phyloP scores from a whole-genome alignment of 2,113 vertebrate species.

The Takifugu bimaculatus region DNA sequence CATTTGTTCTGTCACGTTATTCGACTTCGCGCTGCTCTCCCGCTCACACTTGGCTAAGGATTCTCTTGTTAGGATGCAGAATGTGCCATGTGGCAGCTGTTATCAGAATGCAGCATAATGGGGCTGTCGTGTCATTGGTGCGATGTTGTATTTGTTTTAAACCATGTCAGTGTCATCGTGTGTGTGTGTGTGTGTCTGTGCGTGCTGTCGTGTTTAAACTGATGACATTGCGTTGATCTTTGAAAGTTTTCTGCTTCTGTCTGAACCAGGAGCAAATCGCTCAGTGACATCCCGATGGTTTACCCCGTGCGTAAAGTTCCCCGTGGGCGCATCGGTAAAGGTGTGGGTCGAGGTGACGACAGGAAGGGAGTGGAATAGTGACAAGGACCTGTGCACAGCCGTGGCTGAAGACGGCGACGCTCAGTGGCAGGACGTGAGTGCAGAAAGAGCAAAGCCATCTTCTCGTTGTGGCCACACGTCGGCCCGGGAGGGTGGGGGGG shows the following conservation, averaged over 20 bases:
- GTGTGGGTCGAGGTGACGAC: constrained; percentile 9
- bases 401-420: constrained; percentile 83
- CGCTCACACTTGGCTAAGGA: constrained; percentile 34
- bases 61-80: constrained; percentile 42
- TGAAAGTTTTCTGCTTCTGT: constrained; percentile 3
- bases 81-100: constrained; percentile 25
- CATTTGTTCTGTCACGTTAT: constrained; percentile 26
- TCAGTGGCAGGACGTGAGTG: constrained; percentile 90
- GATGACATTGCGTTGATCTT: neutral
- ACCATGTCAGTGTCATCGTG: too few relatives aligned
- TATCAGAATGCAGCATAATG: neutral
- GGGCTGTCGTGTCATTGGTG: neutral
- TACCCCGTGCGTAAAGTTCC: constrained; percentile 52
- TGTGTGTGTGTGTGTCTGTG: neutral
- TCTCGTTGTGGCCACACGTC: too few relatives aligned
- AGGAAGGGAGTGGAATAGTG: constrained; percentile 54
- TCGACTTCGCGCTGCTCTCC: constrained; percentile 24
- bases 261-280: constrained; percentile 86
- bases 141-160: neutral
- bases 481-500: too few relatives aligned
- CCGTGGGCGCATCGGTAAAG: constrained; percentile 14
- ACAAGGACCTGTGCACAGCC: constrained; percentile 74
- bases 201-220: neutral
- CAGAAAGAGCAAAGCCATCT: too few relatives aligned
- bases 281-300: constrained; percentile 85